Evolutionary conservation across 92 coral and sea anemone genomes (phyloP), one percentile per base, ranked within the genome.

Genomic region (Heliopora coerulea): DNA sequence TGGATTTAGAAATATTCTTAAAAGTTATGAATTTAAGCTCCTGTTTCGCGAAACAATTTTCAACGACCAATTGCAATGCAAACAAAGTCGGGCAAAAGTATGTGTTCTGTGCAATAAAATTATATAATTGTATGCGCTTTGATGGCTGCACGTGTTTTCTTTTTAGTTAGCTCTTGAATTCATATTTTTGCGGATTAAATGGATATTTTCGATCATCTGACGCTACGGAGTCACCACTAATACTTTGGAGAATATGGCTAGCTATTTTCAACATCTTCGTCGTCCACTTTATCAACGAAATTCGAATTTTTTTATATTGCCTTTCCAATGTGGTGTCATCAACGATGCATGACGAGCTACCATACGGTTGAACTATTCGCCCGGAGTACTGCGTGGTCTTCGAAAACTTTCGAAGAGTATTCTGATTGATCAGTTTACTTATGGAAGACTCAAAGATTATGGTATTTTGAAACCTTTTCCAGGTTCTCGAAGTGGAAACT

Each of bases 351-450:
- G 31, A 61, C 48, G 44, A 61, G 31, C 18, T 21, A 14, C 27
- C 23, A 21, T 18, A 11, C 11, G 48, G 2, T 24, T 61, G n/a
- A 61, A 61, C 27, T 61, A 61, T 30, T 33, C 67, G 48, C 27
- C 67, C 67, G 9, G 11, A 61, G 10, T 27, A 34, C 67, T 33
- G 33, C 67, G 67, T 61, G 33, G 32, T 28, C 67, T 61, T 61
- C 67, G 67, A 61, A 61, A 61, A 21, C 15, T 8, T 41, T 61
- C 46, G 35, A 61, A 19, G 26, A 61, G 31, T 3, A 8, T 18
- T 13, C 31, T 23, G 1, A 4, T 61, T 9, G n/a, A 34, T 21
- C 48, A 1, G 67, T 31, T 41, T 3, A 61, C 44, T 0, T 30
- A 2, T 27, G 18, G 7, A 61, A 61, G 8, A 61, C 34, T 31